Evolutionary conservation across 2,113 vertebrate species (phyloP), one percentile per base, ranked within the genome.

Genomic region (Puffinus mauretanicus): DNA sequence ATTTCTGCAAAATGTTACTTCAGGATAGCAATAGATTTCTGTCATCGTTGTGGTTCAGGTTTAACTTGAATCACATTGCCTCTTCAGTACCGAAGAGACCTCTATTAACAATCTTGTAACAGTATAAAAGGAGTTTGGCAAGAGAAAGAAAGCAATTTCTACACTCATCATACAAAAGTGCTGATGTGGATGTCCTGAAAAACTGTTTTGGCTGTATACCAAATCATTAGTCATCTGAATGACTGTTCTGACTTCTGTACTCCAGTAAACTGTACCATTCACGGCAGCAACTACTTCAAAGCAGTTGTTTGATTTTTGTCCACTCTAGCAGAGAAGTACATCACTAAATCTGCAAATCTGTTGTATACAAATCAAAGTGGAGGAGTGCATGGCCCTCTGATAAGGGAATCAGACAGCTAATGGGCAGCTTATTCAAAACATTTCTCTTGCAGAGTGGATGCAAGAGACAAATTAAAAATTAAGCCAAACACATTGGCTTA

Each of bases 1-100:
- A 78, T 81, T 94, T 92, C 76, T 94, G 42, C 10, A 36, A 94
- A 32, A 67, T 82, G 66, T 83, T 92, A 75, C 49, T 88, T 96
- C 52, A 88, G 81, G 78, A 90, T 82, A 95, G 60, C 64, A 89
- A 83, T 69, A 65, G 26, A 27, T 89, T 93, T 92, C 76, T 88
- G 29, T 92, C n/a, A 15, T 46, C n/a, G 11, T 86, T 79, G 20
- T 67, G n/a, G 42, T 83, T 90, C 62, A 60, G 42, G 71, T 78
- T 71, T 90, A 58, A 38, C 55, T 96, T 88, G 81, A 82, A 86
- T 94, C 17, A 75, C 24, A 18, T 46, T 92, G 46, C 40, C 61
- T 54, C 40, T 81, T 86, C 40, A 60, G 18, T 91, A 51, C 24
- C 60, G 36, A 65, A 83, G 57, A 62, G 77, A 90, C 36, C 27